Conservation (phyloP, 2,113 vertebrate genomes). For the Mastomys coucha region DNA sequence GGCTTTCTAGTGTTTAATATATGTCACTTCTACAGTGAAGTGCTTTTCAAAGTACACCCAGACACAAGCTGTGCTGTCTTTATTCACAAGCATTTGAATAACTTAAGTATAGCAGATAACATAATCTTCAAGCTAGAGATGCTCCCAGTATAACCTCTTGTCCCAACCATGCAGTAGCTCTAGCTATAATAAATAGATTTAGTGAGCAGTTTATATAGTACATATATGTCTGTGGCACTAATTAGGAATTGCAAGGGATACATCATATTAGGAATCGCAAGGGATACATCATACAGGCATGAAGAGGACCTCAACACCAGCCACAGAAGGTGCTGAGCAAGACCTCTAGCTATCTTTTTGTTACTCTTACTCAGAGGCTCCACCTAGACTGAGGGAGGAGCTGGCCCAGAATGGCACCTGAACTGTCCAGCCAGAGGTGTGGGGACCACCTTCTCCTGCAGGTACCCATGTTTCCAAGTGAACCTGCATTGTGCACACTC, state of each 20-base stretch:
- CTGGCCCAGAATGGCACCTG: not conserved
- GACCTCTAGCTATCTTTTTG: too few species aligned
- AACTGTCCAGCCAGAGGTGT: not conserved
- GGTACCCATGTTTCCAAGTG: not conserved
- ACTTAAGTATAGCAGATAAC: fast-evolving
- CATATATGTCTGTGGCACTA: too few species aligned
- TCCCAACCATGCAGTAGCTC: not conserved
- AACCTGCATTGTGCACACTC: not conserved
- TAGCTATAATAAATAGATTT: fast-evolving
- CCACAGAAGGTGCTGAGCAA: not conserved
- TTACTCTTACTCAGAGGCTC: not conserved
- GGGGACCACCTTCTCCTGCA: too few species aligned
- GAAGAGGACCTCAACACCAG: fast-evolving
- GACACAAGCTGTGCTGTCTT: fast-evolving
- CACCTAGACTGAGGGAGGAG: not conserved
- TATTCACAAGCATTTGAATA: fast-evolving
- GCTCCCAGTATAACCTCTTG: fast-evolving
- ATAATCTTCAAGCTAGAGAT: fast-evolving
- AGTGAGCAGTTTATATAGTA: fast-evolving
- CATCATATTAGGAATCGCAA: fast-evolving
- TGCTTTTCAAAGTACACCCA: fast-evolving
- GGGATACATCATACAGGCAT: fast-evolving
- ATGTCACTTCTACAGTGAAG: not conserved
- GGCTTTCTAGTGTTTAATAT: not conserved
- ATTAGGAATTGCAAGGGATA: fast-evolving